These are phyloP conservation scores for Typhlomys cinereus DNA, from an alignment of 2,113 vertebrate genomes.

Conservation along the genomic window DNA sequence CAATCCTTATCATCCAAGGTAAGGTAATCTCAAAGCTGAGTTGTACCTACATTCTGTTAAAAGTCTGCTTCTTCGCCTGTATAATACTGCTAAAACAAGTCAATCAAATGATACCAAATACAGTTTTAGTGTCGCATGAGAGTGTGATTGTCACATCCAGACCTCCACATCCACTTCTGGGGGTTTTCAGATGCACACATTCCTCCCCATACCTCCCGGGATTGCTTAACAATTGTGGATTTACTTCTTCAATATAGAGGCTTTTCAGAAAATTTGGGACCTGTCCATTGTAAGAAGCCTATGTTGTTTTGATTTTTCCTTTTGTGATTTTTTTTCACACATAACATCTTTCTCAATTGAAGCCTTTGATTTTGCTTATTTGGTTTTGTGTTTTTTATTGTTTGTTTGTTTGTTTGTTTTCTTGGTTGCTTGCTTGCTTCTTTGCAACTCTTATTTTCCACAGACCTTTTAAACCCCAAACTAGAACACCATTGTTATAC, in stretches of 20 bases:
- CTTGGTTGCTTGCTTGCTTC: too few relatives aligned
- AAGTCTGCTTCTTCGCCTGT: neutral
- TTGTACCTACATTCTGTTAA: neutral
- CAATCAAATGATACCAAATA: too few relatives aligned
- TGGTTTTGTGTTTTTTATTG: too few relatives aligned
- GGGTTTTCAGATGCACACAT: neutral
- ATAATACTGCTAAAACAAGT: neutral
- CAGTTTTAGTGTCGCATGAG: neutral
- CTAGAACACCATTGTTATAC: neutral
- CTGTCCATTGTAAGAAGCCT: neutral
- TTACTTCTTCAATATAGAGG: neutral
- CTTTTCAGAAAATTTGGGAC: neutral
- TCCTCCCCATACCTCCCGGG: neutral
- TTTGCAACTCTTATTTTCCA: neutral
- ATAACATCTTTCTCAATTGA: neutral
- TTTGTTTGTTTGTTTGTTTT: too few relatives aligned
- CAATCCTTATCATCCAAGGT: too few relatives aligned
- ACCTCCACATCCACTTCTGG: neutral
- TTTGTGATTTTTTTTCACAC: neutral
- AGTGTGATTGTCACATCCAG: neutral
- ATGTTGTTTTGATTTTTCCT: neutral
- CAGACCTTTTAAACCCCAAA: slow-evolving; percentile 32
- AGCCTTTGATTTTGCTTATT: too few relatives aligned
- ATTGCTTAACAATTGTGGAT: slow-evolving; percentile 1
- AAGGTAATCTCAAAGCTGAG: neutral